phyloP scores from a whole-genome alignment of 2,888 invertebrate genomes.

The Choristoneura rosaceana region DNA sequence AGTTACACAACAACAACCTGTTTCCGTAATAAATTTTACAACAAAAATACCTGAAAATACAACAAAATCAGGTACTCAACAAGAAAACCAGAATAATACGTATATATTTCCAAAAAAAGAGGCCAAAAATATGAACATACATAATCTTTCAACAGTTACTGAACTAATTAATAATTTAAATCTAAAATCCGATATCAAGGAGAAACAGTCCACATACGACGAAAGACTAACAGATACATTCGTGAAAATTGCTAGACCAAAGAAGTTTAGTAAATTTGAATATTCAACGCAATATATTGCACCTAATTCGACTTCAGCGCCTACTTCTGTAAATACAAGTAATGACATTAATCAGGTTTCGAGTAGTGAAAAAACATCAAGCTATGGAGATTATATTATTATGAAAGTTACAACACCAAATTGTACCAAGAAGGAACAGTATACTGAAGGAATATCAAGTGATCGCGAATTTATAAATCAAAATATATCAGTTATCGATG shows the following conservation, averaged over 20 bases:
- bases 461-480: not conserved
- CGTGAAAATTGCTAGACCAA: not conserved
- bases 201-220: not conserved
- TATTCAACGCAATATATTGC: not conserved
- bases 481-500: not conserved
- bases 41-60: not conserved
- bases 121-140: not conserved
- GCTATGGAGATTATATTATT: not conserved
- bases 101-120: not conserved
- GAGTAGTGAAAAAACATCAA: not conserved
- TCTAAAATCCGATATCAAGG: not conserved
- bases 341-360: not conserved
- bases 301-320: not conserved
- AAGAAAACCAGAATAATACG: not conserved
- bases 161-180: not conserved
- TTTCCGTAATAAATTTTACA: not conserved
- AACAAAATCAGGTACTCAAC: not conserved
- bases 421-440: not conserved
- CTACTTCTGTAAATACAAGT: not conserved
- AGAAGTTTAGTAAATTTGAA: not conserved
- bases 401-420: not conserved
- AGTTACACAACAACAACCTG: not conserved
- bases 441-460: not conserved
- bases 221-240: not conserved
- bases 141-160: not conserved